Percentiles rank a stretch among this genome's conserved stretches.
phyloP scores from a whole-genome alignment of 2,888 invertebrate genomes.

The Isoperla grammatica region DNA sequence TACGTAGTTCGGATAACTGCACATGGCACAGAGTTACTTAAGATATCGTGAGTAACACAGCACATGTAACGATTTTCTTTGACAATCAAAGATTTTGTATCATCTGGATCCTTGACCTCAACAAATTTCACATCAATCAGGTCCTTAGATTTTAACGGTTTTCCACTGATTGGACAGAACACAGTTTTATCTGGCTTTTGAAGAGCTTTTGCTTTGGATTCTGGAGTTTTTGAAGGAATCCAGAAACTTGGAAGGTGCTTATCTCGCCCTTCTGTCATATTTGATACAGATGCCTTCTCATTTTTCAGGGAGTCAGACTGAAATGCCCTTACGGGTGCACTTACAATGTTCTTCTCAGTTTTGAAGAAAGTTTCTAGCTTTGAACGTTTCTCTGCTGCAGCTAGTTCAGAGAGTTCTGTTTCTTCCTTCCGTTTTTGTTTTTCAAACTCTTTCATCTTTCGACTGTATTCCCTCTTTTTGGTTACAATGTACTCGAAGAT shows the following conservation, averaged over 20 bases:
- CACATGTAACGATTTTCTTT: constrained; percentile 95
- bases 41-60: constrained; percentile 91
- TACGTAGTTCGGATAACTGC: constrained; percentile 86
- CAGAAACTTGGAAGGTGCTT: constrained; percentile 91
- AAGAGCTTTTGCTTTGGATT: constrained; percentile 65
- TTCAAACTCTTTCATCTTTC: constrained; percentile 88
- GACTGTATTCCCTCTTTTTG: constrained; percentile 86
- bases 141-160: constrained; percentile 84
- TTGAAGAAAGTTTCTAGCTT: constrained; percentile 75
- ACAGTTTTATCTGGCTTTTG: constrained; percentile 74
- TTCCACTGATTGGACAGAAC: constrained; percentile 78
- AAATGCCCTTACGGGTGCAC: constrained; percentile 44
- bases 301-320: constrained; percentile 36
- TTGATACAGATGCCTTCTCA: constrained; percentile 59
- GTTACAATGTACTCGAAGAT: constrained; percentile 91
- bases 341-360: constrained; percentile 71
- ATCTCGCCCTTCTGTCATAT: constrained; percentile 70
- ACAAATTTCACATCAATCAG: constrained; percentile 91
- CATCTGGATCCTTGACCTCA: constrained; percentile 78
- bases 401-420: constrained; percentile 61
- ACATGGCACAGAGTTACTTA: constrained; percentile 91
- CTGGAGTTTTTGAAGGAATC: constrained; percentile 91
- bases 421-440: constrained; percentile 74
- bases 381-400: constrained; percentile 66
- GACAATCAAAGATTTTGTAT: constrained; percentile 77